phyloP scores from a whole-genome alignment of 2,888 invertebrate species.

The Limulus polyphemus region DNA sequence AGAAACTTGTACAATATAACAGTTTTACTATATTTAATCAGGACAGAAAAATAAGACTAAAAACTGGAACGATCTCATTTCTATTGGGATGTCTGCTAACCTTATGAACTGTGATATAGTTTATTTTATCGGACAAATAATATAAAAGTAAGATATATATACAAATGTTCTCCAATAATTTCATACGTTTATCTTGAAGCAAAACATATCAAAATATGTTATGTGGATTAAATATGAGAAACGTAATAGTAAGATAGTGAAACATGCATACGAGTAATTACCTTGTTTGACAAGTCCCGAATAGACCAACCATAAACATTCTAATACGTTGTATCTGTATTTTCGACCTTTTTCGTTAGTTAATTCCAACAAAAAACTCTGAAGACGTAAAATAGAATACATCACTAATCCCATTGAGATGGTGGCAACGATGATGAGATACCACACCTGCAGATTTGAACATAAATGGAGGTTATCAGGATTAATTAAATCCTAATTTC shows the following conservation, averaged over 20 bases:
- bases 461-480: no score
- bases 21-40: no score
- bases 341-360: background rate
- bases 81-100: no score
- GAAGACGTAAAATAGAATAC: background rate
- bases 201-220: background rate
- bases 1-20: no score
- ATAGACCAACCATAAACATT: slow-evolving; percentile 14
- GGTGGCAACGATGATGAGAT: background rate
- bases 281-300: slow-evolving; percentile 15
- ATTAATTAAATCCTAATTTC: no score
- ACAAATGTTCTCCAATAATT: no score
- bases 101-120: no score
- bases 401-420: background rate
- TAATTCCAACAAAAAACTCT: background rate
- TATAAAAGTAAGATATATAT: no score
- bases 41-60: no score
- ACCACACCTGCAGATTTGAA: background rate
- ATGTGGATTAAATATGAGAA: background rate
- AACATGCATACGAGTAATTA: background rate
- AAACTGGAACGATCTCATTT: no score
- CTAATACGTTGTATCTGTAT: background rate
- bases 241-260: background rate
- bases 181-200: no score
- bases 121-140: no score